A percentile compares a stretch with the other conserved stretches of the same genome.
Conservation (phyloP, 2,113 vertebrate genomes). For the Onychorhynchus coronatus region DNA sequence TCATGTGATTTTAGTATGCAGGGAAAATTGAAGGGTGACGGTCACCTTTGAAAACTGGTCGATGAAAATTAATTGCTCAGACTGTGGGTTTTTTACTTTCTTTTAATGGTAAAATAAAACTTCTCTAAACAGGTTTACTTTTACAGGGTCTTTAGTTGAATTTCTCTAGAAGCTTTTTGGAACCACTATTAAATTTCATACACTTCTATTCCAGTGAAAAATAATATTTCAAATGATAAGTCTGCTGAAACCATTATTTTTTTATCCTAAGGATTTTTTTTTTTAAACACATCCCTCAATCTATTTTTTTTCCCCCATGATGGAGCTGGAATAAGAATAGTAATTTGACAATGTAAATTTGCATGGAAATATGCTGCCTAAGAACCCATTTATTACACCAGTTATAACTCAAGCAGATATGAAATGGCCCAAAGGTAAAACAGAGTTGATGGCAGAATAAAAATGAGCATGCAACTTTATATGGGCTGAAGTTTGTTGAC, state of each 20-base stretch:
- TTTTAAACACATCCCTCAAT: not conserved
- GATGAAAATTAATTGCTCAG: not conserved
- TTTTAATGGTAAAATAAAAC: not conserved
- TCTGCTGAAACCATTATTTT: not conserved
- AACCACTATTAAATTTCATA: not conserved
- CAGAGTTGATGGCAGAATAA: not conserved
- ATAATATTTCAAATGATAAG: constrained; percentile 7
- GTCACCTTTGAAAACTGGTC: not conserved
- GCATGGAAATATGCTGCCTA: constrained; percentile 51
- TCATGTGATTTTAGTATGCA: not conserved
- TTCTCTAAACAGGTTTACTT: not conserved
- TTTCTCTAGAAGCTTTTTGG: not conserved
- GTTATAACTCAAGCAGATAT: constrained; percentile 46
- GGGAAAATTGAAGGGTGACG: not conserved
- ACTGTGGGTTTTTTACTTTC: not conserved
- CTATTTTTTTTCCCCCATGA: not conserved
- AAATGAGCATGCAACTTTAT: constrained; percentile 25
- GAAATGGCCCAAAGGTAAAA: constrained; percentile 53
- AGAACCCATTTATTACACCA: constrained; percentile 33
- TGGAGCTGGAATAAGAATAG: constrained; percentile 20
- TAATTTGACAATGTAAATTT: constrained; percentile 48
- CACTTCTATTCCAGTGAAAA: not conserved
- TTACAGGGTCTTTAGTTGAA: not conserved
- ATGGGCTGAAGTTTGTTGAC: constrained; percentile 13
- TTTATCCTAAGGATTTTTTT: not conserved